These are phyloP conservation scores for Gastracanthus pulcherrimus DNA, from an alignment of 2,888 invertebrate genomes.

Conservation along the genomic window DNA sequence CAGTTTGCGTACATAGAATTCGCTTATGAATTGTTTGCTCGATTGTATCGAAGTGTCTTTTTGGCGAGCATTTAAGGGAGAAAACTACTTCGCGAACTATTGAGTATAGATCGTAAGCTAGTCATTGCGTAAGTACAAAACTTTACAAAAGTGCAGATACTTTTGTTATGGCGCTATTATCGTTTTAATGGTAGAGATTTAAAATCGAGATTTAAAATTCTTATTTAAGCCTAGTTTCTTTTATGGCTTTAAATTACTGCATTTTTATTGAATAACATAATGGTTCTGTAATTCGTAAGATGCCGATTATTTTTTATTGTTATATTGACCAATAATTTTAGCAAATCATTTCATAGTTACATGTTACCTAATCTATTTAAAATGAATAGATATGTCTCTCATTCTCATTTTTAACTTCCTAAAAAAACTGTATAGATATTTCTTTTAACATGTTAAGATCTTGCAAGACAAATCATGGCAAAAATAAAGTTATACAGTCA, in stretches of 20 bases:
- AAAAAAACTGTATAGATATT: too few relatives aligned
- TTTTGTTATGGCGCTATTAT: not conserved
- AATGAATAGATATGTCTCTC: too few relatives aligned
- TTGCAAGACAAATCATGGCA: too few relatives aligned
- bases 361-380: too few relatives aligned
- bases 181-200: not conserved
- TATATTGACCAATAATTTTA: not conserved
- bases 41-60: not conserved
- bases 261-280: not conserved
- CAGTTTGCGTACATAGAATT: not conserved
- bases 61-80: not conserved
- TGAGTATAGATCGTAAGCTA: not conserved
- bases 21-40: not conserved
- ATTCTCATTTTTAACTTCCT: too few relatives aligned
- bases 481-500: too few relatives aligned
- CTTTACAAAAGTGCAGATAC: not conserved
- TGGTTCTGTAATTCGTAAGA: not conserved
- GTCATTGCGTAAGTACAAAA: not conserved
- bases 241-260: not conserved
- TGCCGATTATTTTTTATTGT: not conserved
- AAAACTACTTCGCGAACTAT: conserved; percentile 3
- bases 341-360: not conserved
- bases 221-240: not conserved
- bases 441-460: too few relatives aligned
- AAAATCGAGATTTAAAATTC: not conserved